phyloP scores from a whole-genome alignment of 2,113 vertebrate species.

The Ammodytes dubius region DNA sequence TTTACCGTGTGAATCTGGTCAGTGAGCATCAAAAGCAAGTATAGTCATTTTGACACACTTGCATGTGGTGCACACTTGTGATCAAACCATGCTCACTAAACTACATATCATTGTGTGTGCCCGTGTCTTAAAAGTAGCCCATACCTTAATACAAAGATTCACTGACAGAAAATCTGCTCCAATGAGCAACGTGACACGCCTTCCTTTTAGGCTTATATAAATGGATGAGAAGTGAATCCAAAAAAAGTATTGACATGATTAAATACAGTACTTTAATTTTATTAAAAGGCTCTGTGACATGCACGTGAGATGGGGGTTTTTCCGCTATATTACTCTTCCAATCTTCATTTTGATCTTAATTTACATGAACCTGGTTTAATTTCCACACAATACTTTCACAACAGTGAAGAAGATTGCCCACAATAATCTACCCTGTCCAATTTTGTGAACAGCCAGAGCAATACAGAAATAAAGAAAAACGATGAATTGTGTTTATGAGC shows the following conservation, averaged over 20 bases:
- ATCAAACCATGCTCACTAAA: background rate
- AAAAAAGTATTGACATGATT: background rate
- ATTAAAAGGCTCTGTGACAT: background rate
- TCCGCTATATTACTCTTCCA: too few species aligned
- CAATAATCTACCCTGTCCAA: slow-evolving; percentile 1
- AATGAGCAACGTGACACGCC: background rate
- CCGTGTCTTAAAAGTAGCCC: background rate
- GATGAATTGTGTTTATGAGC: background rate
- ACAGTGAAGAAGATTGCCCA: background rate
- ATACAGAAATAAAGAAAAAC: background rate
- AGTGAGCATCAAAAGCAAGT: background rate
- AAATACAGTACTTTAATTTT: background rate
- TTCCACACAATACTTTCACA: background rate
- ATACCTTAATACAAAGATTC: background rate
- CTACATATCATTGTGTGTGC: background rate
- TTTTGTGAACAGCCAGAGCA: background rate
- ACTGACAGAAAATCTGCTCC: background rate
- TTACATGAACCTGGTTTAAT: background rate
- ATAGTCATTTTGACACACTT: background rate
- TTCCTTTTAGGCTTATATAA: background rate
- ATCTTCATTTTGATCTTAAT: background rate
- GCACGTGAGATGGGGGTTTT: background rate
- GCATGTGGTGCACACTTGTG: background rate
- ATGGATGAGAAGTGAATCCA: background rate
- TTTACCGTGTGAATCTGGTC: background rate